These are phyloP conservation scores for Peromyscus eremicus DNA, from an alignment of 2,797 vertebrate genomes.

Conservation along the genomic window DNA sequence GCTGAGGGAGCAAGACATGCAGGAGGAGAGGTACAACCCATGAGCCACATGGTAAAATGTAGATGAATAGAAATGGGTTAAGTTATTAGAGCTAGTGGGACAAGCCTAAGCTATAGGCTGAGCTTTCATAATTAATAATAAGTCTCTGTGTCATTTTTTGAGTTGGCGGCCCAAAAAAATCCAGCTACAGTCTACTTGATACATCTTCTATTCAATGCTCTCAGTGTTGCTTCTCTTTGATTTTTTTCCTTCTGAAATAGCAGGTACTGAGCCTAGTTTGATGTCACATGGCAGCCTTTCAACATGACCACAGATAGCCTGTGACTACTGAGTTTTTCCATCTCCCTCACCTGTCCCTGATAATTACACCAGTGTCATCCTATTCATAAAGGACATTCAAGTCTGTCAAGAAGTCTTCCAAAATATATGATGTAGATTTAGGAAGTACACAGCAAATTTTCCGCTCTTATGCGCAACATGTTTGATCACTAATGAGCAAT, in stretches of 20 bases:
- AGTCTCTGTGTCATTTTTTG: neutral
- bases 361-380: neutral
- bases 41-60: neutral
- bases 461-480: neutral
- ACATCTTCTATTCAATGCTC: neutral
- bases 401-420: neutral
- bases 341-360: neutral
- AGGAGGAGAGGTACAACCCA: neutral
- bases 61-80: neutral
- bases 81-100: neutral
- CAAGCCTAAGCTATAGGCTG: neutral
- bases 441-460: fast-evolving
- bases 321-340: neutral
- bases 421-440: neutral
- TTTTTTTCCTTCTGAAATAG: neutral
- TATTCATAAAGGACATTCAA: neutral
- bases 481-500: neutral
- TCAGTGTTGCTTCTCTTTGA: neutral
- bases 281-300: neutral
- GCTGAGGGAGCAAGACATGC: neutral
- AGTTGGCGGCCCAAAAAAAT: neutral
- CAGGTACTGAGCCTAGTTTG: neutral
- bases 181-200: neutral
- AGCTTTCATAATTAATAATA: neutral
- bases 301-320: neutral